phyloP scores from a whole-genome alignment of 2,113 vertebrate genomes.

The Vidua chalybeata region DNA sequence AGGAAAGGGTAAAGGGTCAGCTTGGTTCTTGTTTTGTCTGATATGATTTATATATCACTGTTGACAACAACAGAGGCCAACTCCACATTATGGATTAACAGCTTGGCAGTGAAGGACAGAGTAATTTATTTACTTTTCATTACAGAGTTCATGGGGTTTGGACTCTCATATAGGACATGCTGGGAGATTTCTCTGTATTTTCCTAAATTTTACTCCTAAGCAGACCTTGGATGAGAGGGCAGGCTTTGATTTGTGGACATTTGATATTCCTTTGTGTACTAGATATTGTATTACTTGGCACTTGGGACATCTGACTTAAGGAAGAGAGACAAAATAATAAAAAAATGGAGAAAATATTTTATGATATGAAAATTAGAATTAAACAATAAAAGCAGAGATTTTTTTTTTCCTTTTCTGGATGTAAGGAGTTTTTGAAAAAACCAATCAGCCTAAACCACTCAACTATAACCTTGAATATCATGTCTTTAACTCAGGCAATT shows the following conservation, averaged over 20 bases:
- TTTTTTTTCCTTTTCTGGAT: neutral
- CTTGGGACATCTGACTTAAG: neutral
- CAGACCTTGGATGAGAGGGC: neutral
- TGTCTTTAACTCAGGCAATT: neutral
- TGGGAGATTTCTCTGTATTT: slow-evolving; percentile 16
- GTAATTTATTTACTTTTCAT: slow-evolving; percentile 47
- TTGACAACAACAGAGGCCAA: slow-evolving; percentile 26
- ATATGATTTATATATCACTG: slow-evolving; percentile 1
- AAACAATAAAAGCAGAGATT: neutral
- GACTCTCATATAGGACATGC: neutral
- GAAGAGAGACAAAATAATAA: neutral
- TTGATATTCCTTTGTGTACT: neutral
- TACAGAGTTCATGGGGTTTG: slow-evolving; percentile 3
- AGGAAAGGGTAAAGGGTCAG: neutral
- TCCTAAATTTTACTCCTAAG: neutral
- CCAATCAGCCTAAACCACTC: neutral
- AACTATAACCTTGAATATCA: neutral
- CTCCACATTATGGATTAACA: slow-evolving; percentile 10
- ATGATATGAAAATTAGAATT: neutral
- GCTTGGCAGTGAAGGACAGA: slow-evolving; percentile 40
- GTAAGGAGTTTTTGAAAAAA: neutral
- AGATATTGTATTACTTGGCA: neutral
- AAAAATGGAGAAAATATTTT: neutral
- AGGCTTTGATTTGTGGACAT: slow-evolving; percentile 27
- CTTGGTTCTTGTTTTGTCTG: neutral